A percentile compares a stretch with the other conserved stretches of the same genome.
phyloP scores from a whole-genome alignment of 1,140 invertebrate genomes.

The Melitaea cinxia region DNA sequence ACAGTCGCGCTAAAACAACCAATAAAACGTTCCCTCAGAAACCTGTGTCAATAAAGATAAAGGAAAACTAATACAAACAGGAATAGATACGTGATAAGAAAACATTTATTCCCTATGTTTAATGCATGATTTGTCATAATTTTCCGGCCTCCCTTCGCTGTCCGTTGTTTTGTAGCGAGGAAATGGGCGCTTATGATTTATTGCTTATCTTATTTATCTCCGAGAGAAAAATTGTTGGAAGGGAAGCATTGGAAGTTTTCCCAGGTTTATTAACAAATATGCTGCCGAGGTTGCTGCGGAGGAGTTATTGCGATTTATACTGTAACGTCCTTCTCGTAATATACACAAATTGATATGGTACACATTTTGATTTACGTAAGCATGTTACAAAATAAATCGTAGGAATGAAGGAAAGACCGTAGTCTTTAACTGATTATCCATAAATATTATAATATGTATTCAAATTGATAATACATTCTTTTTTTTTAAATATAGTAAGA shows the following conservation, averaged over 20 bases:
- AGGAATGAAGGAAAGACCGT: background rate
- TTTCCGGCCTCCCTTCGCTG: slow-evolving; percentile 68
- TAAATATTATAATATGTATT: background rate
- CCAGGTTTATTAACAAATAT: slow-evolving; percentile 70
- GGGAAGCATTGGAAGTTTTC: slow-evolving; percentile 59
- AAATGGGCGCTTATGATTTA: slow-evolving; percentile 77
- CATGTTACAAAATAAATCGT: background rate
- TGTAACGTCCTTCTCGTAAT: slow-evolving; percentile 12
- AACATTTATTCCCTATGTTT: slow-evolving; percentile 82
- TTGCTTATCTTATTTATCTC: slow-evolving; percentile 75
- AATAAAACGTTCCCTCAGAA: slow-evolving; percentile 71
- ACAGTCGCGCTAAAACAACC: slow-evolving; percentile 50
- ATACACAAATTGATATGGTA: slow-evolving; percentile 5
- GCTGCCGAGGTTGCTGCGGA: slow-evolving; percentile 53
- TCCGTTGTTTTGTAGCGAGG: slow-evolving; percentile 75
- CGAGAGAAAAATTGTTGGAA: slow-evolving; percentile 63
- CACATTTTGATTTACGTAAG: background rate
- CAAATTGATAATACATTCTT: background rate
- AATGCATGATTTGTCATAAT: slow-evolving; percentile 82
- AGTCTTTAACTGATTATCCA: background rate
- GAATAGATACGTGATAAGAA: slow-evolving; percentile 81
- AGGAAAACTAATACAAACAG: slow-evolving; percentile 80
- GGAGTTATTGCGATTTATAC: slow-evolving; percentile 52
- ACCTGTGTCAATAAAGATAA: slow-evolving; percentile 81
- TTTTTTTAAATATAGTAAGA: background rate